These are phyloP conservation scores for Pseudoips prasinana DNA, from an alignment of 2,888 invertebrate species.

Conservation along the genomic window DNA sequence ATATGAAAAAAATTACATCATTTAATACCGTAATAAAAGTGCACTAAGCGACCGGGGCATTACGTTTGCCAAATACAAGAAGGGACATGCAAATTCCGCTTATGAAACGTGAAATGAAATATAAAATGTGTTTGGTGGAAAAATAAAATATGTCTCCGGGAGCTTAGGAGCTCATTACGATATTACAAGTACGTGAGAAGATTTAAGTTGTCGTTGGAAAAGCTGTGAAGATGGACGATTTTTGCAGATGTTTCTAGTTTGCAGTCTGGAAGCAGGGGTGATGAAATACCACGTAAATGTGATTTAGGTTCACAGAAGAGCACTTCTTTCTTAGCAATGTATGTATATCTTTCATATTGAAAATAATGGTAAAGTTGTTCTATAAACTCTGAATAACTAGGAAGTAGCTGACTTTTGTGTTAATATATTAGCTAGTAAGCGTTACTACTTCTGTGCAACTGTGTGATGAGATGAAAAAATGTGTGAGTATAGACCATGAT, in stretches of 20 bases:
- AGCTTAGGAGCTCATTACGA: slow-evolving; percentile 75
- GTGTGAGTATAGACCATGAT: no score
- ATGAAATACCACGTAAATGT: slow-evolving; percentile 21
- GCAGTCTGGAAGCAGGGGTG: slow-evolving; percentile 19
- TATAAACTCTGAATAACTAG: no score
- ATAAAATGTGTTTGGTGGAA: slow-evolving; percentile 74
- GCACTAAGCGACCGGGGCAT: slow-evolving; percentile 81
- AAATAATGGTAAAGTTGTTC: no score
- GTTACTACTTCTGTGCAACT: no score
- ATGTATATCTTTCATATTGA: no score
- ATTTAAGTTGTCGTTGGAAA: slow-evolving; percentile 62
- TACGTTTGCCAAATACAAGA: slow-evolving; percentile 74
- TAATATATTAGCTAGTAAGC: no score
- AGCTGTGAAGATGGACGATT: slow-evolving; percentile 47
- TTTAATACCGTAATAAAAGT: slow-evolving; percentile 83
- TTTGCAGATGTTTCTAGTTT: slow-evolving; percentile 31
- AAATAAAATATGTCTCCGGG: slow-evolving; percentile 73
- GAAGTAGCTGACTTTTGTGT: no score
- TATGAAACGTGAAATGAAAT: slow-evolving; percentile 82
- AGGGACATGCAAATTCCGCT: slow-evolving; percentile 76
- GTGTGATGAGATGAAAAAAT: no score
- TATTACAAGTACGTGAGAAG: slow-evolving; percentile 76
- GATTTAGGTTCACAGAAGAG: neutral
- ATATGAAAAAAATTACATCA: slow-evolving; percentile 83
- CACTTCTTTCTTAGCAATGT: no score